A percentile compares a stretch with the other conserved stretches of the same genome.
Conservation (phyloP, 2,888 invertebrate species). For the Acanthosoma haemorrhoidale region DNA sequence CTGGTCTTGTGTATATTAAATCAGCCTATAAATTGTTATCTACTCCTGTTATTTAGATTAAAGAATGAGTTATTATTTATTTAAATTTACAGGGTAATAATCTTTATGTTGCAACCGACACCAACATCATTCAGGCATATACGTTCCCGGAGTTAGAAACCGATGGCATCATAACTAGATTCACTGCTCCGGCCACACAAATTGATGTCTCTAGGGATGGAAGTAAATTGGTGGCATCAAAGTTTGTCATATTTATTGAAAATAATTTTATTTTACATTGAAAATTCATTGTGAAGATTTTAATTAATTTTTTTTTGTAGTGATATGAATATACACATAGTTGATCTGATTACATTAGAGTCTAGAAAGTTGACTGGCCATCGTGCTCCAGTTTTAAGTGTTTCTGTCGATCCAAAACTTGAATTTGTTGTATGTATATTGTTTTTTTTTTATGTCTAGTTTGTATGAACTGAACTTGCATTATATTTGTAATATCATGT, state of each 20-base stretch:
- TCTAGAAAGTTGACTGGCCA: slow-evolving; percentile 53
- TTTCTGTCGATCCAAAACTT: slow-evolving; percentile 56
- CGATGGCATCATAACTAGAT: slow-evolving; percentile 79
- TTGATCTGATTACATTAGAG: slow-evolving; percentile 48
- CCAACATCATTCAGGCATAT: slow-evolving; percentile 77
- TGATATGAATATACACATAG: slow-evolving; percentile 56
- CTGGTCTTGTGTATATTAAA: too few relatives aligned
- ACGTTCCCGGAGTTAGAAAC: slow-evolving; percentile 74
- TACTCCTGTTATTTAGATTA: too few relatives aligned
- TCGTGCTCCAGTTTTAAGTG: slow-evolving; percentile 56
- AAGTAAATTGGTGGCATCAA: slow-evolving; percentile 61
- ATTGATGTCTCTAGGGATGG: slow-evolving; percentile 63
- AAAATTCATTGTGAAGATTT: neutral
- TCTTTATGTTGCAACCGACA: slow-evolving; percentile 77
- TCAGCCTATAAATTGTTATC: too few relatives aligned
- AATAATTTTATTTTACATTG: neutral
- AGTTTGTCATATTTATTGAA: slow-evolving; percentile 46
- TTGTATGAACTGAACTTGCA: too few relatives aligned
- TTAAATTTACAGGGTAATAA: slow-evolving; percentile 48
- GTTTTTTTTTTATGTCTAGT: neutral
- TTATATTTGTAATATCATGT: too few relatives aligned
- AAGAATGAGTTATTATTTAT: too few relatives aligned
- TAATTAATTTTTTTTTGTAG: slow-evolving; percentile 46
- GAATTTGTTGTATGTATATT: slow-evolving; percentile 50
- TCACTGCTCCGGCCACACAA: slow-evolving; percentile 81